phyloP scores from a whole-genome alignment of 1,140 invertebrate genomes.

The Sycobia sp. region DNA sequence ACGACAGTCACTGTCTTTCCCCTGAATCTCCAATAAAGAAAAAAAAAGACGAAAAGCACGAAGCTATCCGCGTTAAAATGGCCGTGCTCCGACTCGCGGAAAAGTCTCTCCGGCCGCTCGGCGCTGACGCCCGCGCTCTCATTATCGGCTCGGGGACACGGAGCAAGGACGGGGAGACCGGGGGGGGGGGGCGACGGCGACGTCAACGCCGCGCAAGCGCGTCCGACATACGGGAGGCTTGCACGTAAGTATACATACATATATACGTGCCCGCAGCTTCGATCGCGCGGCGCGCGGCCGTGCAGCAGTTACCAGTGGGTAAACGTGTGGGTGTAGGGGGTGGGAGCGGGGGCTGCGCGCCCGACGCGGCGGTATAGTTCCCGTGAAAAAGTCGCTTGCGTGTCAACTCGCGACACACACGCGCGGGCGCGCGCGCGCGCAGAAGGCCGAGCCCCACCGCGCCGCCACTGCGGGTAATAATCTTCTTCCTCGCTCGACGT shows the following conservation, averaged over 20 bases:
- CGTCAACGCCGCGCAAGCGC: not conserved
- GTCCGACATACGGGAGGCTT: too few species aligned
- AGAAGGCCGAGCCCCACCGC: slow-evolving; percentile 8
- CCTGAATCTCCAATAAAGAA: too few species aligned
- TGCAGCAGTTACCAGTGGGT: not conserved
- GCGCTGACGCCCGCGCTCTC: too few species aligned
- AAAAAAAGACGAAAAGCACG: too few species aligned
- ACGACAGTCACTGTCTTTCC: too few species aligned
- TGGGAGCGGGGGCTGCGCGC: slow-evolving; percentile 25
- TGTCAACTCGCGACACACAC: slow-evolving; percentile 47
- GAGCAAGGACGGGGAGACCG: slow-evolving; percentile 37
- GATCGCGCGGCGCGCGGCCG: slow-evolving; percentile 28
- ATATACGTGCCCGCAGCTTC: not conserved
- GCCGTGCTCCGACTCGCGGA: too few species aligned
- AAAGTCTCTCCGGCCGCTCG: slow-evolving; percentile 37
- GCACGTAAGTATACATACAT: too few species aligned
- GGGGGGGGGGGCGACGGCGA: not conserved
- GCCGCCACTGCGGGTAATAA: slow-evolving; percentile 49
- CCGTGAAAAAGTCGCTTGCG: slow-evolving; percentile 52
- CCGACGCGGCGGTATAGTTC: slow-evolving; percentile 35
- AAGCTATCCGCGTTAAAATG: too few species aligned
- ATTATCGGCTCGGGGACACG: slow-evolving; percentile 38
- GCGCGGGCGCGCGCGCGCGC: slow-evolving; percentile 24
- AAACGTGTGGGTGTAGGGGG: slow-evolving; percentile 38
- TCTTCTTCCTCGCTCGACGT: slow-evolving; percentile 42